Percentiles rank a stretch among this genome's conserved stretches.
Evolutionary conservation across 2,113 vertebrate genomes (phyloP).

Genomic region (Zosterops pallidus): DNA sequence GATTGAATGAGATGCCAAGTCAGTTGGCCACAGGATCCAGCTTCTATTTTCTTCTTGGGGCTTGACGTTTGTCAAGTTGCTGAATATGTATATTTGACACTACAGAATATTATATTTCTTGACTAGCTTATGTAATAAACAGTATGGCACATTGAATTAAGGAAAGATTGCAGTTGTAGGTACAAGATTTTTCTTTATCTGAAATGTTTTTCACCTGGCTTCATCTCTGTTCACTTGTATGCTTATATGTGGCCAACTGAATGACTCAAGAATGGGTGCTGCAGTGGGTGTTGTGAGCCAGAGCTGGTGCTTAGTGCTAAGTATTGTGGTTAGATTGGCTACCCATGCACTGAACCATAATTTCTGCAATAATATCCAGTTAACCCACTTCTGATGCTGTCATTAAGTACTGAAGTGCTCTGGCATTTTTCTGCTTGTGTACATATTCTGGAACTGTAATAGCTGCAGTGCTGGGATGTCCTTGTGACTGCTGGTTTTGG

Average conservation of each 20-base stretch:
- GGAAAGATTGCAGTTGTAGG: neutral
- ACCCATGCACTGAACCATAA: neutral
- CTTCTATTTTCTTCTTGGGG: neutral
- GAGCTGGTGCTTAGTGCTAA: slow-evolving; percentile 13
- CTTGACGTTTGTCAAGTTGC: neutral
- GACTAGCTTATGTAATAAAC: neutral
- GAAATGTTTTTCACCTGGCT: neutral
- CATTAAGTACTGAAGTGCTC: slow-evolving; percentile 16
- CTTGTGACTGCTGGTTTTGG: neutral
- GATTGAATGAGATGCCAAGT: neutral
- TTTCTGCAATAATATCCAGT: slow-evolving; percentile 3
- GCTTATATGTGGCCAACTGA: neutral
- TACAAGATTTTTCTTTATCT: slow-evolving; percentile 30
- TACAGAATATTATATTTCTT: neutral
- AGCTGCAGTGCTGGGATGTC: neutral
- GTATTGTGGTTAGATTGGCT: neutral
- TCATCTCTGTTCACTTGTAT: neutral
- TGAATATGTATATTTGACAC: slow-evolving; percentile 27
- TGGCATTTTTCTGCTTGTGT: slow-evolving; percentile 1
- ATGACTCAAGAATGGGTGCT: neutral
- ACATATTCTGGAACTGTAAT: neutral
- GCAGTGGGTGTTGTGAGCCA: neutral
- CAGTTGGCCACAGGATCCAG: neutral
- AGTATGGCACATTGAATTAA: neutral
- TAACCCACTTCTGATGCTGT: slow-evolving; percentile 15